Evolutionary conservation across 2,888 invertebrate genomes (phyloP).

Genomic region (Orchesellides sinensis): DNA sequence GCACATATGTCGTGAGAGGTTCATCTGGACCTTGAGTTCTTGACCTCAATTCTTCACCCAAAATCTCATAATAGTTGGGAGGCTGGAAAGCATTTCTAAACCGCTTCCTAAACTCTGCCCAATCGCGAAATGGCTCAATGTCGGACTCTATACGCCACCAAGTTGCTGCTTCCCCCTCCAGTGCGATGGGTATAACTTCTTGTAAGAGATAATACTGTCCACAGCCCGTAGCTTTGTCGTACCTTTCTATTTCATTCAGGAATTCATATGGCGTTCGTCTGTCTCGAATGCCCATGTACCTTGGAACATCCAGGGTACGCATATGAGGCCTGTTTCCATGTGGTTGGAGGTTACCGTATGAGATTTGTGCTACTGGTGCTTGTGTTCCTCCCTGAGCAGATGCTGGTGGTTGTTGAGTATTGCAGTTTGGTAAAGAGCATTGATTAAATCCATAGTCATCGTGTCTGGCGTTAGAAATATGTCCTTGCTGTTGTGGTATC

Average conservation of each 20-base stretch:
- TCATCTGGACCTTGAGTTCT: slow-evolving; percentile 25
- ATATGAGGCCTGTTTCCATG: slow-evolving; percentile 8
- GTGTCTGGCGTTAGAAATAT: not conserved
- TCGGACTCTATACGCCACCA: slow-evolving; percentile 6
- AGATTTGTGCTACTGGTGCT: too few species aligned
- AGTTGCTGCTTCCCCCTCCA: slow-evolving; percentile 21
- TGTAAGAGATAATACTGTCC: not conserved
- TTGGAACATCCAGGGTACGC: slow-evolving; percentile 20
- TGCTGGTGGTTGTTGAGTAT: not conserved
- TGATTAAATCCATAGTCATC: not conserved
- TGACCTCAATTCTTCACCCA: not conserved
- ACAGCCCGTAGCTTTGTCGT: slow-evolving; percentile 4
- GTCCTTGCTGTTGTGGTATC: not conserved
- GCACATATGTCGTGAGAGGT: not conserved
- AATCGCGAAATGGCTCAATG: not conserved
- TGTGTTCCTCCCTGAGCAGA: too few species aligned
- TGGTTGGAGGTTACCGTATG: not conserved
- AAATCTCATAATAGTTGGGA: not conserved
- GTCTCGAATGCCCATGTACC: not conserved
- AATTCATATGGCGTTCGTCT: slow-evolving; percentile 13
- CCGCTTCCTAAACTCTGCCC: slow-evolving; percentile 73
- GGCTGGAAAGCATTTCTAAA: slow-evolving; percentile 41
- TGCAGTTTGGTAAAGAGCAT: not conserved
- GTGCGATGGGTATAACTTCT: slow-evolving; percentile 7
- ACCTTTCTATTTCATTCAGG: slow-evolving; percentile 20